Base-by-base conservation (phyloP, 2,888 invertebrate species). In the Pollenia amentaria region DNA sequence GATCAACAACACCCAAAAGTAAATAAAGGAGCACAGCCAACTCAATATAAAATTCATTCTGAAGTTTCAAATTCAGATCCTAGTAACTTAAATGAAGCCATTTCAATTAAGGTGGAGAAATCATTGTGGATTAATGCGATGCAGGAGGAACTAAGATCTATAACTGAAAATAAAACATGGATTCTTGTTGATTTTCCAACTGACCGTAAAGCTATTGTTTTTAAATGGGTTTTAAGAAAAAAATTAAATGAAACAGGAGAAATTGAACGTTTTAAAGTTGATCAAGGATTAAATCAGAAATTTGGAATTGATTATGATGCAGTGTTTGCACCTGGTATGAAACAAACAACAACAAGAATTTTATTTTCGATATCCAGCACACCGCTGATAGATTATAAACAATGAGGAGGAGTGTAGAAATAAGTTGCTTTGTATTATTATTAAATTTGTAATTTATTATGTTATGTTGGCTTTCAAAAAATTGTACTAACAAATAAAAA, bases 41-140 rank as follows among this genome's bases (percentile, higher is more conserved):
- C 11, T 51, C 3, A 38, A 14, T 51, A 62, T 40, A n/a, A 40
- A 7, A 46, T 69, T 0, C 67, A 75, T 57, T 53, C 55, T 42
- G 65, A 48, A 44, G 16, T 44, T 65, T 67, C 55, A 42, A 18
- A 8, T 3, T 18, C 46, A 29, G 80, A 80, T 80, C 62, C 72
- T 14, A 53, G n/a, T 65, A 65, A 65, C 46, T 65, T 82, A 51
- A 76, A 82, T 69, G 69, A 76, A 57, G 76, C 55, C 14, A 76
- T 82, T 82, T 40, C 21, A 76, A 82, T 76, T 76, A 76, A 76
- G 69, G 70, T 62, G 82, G 76, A 82, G 69, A 76, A 72, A 16
- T 53, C 42, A 38, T 29, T 78, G 12, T 73, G 67, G 67, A 57
- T 73, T 40, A 12, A 10, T 6, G 53, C 53, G 14, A 55, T 55